Conservation (phyloP, 92 coral and sea anemone genomes). For the Phenganax subtilis region DNA sequence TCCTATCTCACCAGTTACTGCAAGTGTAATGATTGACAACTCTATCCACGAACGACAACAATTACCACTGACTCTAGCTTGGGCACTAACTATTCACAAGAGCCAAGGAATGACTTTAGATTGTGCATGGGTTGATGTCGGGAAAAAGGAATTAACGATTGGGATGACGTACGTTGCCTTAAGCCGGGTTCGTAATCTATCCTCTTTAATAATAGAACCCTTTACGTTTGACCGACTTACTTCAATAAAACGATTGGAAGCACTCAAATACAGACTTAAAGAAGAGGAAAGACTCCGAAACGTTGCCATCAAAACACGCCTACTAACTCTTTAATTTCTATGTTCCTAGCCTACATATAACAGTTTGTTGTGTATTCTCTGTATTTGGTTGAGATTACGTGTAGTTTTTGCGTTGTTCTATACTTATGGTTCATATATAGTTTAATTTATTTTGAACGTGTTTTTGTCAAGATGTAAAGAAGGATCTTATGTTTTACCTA, state of each 20-base stretch:
- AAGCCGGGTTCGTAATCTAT: constrained; percentile 11
- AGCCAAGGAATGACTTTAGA: constrained; percentile 12
- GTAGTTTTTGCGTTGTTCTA: background rate
- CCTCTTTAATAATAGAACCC: background rate
- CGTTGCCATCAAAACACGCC: background rate
- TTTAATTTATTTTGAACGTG: background rate
- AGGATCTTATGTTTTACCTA: too few relatives aligned
- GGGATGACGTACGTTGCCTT: constrained; percentile 15
- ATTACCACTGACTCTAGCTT: constrained; percentile 13
- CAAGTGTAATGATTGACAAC: background rate
- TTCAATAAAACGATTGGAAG: background rate
- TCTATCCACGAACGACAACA: constrained; percentile 7
- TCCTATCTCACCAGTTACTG: constrained; percentile 4
- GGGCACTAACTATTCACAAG: constrained; percentile 17
- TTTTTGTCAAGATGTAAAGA: background rate
- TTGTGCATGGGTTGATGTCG: constrained; percentile 7
- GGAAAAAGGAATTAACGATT: background rate
- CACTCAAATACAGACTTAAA: background rate
- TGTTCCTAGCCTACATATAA: background rate
- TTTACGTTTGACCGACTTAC: constrained; percentile 8
- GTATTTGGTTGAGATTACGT: background rate
- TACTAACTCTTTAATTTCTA: background rate
- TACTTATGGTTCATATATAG: background rate
- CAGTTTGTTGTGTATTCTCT: background rate
- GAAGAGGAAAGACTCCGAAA: background rate